phyloP scores from a whole-genome alignment of 2,888 invertebrate species.

The Limnephilus lunatus region DNA sequence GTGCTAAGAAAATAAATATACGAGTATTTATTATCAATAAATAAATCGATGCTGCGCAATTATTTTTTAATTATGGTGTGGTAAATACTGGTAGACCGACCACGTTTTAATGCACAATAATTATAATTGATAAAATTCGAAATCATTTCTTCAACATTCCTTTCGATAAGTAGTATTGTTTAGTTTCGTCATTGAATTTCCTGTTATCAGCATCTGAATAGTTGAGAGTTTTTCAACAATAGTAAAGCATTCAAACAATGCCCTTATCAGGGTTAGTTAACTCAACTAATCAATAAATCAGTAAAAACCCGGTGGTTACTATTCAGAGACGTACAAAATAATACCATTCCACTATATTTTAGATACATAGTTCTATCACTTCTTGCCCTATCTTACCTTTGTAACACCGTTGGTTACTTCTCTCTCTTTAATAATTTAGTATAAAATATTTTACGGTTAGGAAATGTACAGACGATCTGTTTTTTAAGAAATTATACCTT shows the following conservation, averaged over 20 bases:
- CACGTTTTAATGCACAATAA: not conserved
- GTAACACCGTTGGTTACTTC: not conserved
- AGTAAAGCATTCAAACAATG: constrained; percentile 3
- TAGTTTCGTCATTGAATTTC: not conserved
- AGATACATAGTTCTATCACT: not conserved
- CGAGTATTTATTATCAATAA: no score
- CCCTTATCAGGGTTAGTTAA: constrained; percentile 4
- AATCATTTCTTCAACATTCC: not conserved
- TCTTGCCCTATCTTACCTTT: not conserved
- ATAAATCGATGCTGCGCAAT: no score
- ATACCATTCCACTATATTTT: not conserved
- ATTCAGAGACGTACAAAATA: not conserved
- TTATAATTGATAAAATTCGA: not conserved
- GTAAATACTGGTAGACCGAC: no score
- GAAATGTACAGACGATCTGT: not conserved
- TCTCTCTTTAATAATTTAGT: no score
- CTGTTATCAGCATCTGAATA: constrained; percentile 13
- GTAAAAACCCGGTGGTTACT: not conserved
- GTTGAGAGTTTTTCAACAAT: not conserved
- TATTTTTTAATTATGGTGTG: no score
- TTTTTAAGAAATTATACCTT: not conserved
- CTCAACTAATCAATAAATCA: constrained; percentile 9
- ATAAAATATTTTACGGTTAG: not conserved
- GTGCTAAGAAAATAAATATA: no score
- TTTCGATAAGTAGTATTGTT: not conserved